These are phyloP conservation scores for Calameuta filiformis DNA, from an alignment of 2,888 invertebrate species.

Conservation along the genomic window DNA sequence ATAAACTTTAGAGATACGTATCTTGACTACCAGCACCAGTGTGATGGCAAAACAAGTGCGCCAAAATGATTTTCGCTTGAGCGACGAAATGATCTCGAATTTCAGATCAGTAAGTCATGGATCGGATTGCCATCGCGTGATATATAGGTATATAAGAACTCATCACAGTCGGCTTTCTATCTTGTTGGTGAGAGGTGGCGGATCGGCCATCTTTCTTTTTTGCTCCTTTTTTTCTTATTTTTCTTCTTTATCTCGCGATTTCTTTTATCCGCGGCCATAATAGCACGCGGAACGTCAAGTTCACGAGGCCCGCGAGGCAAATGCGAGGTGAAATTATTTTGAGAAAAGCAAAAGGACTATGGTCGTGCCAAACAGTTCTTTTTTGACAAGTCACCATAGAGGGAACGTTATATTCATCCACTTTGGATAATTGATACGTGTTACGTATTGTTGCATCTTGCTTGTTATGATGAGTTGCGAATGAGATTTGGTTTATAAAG, in stretches of 20 bases:
- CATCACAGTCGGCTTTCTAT: conserved; percentile 4
- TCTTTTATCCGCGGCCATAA: conserved; percentile 2
- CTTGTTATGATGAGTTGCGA: background rate
- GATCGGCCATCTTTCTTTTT: background rate
- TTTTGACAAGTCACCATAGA: background rate
- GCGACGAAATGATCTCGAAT: background rate
- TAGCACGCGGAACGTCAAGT: background rate
- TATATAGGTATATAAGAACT: background rate
- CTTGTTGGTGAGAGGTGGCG: conserved; percentile 1
- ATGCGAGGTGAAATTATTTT: conserved; percentile 2
- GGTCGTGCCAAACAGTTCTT: background rate
- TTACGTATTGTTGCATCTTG: background rate
- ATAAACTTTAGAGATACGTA: background rate
- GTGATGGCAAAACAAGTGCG: background rate
- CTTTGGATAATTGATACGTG: background rate
- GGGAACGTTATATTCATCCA: background rate
- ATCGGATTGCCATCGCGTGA: background rate
- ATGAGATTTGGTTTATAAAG: background rate
- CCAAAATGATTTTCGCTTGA: background rate
- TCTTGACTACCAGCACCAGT: background rate
- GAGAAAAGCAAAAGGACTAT: background rate
- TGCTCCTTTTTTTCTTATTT: background rate
- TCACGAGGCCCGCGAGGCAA: background rate
- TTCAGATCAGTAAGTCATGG: background rate
- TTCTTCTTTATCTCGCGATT: background rate